phyloP scores from a whole-genome alignment of 2,113 vertebrate genomes.

The Dipodomys stephensi region DNA sequence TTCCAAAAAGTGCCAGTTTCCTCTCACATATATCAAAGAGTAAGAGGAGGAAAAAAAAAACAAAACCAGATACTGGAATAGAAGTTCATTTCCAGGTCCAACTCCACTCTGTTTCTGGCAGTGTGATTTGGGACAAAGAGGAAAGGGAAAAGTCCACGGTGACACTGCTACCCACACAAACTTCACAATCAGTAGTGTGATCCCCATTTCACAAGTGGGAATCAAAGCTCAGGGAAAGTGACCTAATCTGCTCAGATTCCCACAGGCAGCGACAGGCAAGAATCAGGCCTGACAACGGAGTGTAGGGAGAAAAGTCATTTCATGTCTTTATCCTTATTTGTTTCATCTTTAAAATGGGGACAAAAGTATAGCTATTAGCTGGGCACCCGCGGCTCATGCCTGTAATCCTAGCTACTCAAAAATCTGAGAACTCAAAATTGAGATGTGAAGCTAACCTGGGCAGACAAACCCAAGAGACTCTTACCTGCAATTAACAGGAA shows the following conservation, averaged over 20 bases:
- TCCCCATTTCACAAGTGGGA: background rate
- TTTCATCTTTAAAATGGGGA: background rate
- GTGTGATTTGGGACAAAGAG: background rate
- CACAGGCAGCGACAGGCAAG: background rate
- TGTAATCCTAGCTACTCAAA: no score
- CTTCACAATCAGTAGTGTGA: background rate
- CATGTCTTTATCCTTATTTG: background rate
- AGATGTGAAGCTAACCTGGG: no score
- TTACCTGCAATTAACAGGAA: no score
- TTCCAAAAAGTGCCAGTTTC: background rate
- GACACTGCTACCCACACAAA: background rate
- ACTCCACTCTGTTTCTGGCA: background rate
- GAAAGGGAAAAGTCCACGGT: no score
- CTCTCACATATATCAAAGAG: background rate
- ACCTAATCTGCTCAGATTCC: background rate
- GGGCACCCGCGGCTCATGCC: no score
- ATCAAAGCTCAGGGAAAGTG: background rate
- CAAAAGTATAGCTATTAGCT: no score
- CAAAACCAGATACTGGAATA: background rate
- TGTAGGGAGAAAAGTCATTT: background rate
- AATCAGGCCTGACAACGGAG: background rate
- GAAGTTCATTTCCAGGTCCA: background rate
- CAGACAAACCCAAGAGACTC: no score
- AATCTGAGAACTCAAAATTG: no score
- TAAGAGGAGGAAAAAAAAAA: background rate